Conservation (phyloP, 2,888 invertebrate genomes). For the Drosophila incognita region DNA sequence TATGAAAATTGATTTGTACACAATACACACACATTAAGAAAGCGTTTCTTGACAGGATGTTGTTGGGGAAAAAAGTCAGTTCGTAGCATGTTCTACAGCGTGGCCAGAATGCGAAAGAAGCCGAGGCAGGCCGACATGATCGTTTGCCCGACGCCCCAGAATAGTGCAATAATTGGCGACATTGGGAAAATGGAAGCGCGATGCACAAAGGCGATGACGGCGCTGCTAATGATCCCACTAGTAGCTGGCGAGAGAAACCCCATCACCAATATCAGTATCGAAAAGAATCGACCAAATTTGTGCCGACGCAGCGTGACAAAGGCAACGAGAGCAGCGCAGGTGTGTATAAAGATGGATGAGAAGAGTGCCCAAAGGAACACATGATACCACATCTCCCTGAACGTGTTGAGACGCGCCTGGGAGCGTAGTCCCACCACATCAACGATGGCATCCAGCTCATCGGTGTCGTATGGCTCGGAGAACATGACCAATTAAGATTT, state of each 20-base stretch:
- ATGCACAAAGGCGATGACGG: constrained; percentile 97
- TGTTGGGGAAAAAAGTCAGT: constrained; percentile 28
- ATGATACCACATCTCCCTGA: constrained; percentile 98
- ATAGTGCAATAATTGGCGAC: constrained; percentile 95
- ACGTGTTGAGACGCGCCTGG: constrained; percentile 88
- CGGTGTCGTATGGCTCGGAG: constrained; percentile 83
- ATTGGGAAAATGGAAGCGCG: constrained; percentile 94
- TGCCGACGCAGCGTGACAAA: constrained; percentile 96
- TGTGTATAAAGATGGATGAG: constrained; percentile 96
- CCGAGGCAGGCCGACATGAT: constrained; percentile 95
- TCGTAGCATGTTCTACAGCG: constrained; percentile 87
- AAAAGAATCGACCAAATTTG: constrained; percentile 97
- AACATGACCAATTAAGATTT: constrained; percentile 73
- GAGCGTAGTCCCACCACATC: constrained; percentile 89
- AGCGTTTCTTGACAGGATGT: background rate
- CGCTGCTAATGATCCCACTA: constrained; percentile 95
- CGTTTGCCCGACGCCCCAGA: constrained; percentile 98
- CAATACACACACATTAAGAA: constrained; percentile 9
- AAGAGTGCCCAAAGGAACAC: constrained; percentile 98
- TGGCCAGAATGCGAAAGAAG: constrained; percentile 96
- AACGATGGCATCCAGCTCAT: constrained; percentile 88
- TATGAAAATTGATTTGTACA: constrained; percentile 10
- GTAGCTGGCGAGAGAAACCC: constrained; percentile 95
- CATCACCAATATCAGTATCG: constrained; percentile 94
- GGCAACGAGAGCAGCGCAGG: constrained; percentile 95